A percentile compares a stretch with the other conserved stretches of the same genome.
phyloP scores from a whole-genome alignment of 1,140 invertebrate genomes.

The Leptinotarsa defecta region DNA sequence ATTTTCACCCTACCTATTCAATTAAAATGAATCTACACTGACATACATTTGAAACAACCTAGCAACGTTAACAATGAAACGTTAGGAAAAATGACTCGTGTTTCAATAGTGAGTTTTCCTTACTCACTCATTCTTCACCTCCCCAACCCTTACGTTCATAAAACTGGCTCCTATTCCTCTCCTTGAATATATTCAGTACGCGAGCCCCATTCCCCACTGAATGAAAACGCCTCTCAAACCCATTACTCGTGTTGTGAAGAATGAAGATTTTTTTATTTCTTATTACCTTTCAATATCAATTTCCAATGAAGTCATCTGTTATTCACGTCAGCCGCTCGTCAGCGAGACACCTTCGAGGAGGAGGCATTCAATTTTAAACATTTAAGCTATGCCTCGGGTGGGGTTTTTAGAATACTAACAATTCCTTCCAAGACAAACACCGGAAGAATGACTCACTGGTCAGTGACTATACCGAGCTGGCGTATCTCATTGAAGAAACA shows the following conservation, averaged over 20 bases:
- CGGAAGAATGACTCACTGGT: constrained; percentile 3
- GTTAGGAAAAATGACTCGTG: too few relatives aligned
- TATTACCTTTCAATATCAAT: constrained; percentile 6
- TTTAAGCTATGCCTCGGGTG: constrained; percentile 5
- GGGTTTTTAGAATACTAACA: constrained; percentile 8
- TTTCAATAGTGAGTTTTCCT: too few relatives aligned
- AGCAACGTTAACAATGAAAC: too few relatives aligned
- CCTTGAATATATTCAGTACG: too few relatives aligned
- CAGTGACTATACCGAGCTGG: constrained; percentile 1
- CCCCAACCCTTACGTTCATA: too few relatives aligned
- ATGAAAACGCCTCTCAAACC: neutral
- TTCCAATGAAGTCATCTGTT: constrained; percentile 2
- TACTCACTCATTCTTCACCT: too few relatives aligned
- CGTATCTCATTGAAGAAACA: neutral
- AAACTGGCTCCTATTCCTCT: too few relatives aligned
- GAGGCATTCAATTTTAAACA: constrained; percentile 6
- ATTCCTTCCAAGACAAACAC: neutral
- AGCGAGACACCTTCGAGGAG: constrained; percentile 7
- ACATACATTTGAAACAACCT: too few relatives aligned
- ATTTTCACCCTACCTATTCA: too few relatives aligned
- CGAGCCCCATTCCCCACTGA: neutral
- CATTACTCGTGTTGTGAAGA: neutral
- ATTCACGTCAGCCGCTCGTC: constrained; percentile 1
- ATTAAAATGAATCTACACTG: too few relatives aligned
- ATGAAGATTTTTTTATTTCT: constrained; percentile 1